phyloP scores from a whole-genome alignment of 2,888 invertebrate genomes.

The Papilio protenor region DNA sequence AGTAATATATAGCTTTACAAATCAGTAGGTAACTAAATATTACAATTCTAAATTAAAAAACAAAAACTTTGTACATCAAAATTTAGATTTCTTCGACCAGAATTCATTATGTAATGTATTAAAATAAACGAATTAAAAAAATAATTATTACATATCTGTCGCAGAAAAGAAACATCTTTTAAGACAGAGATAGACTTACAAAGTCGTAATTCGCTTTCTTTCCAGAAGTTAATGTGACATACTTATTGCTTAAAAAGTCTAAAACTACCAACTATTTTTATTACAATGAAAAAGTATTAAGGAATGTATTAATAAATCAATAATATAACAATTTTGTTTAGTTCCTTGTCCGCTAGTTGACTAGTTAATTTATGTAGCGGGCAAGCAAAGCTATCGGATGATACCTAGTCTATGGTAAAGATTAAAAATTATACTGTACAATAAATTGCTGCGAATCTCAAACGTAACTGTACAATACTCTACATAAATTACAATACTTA shows the following conservation, averaged over 20 bases:
- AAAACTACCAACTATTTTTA: conserved; percentile 1
- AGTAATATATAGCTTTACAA: conserved; percentile 3
- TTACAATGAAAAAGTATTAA: conserved; percentile 9
- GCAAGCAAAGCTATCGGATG: conserved; percentile 57
- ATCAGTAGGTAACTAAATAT: conserved; percentile 35
- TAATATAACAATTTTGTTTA: conserved; percentile 40
- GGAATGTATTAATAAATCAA: conserved; percentile 47
- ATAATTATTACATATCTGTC: neutral
- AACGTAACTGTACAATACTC: conserved; percentile 78
- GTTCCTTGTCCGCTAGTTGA: conserved; percentile 69
- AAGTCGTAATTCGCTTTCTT: neutral
- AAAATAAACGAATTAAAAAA: neutral
- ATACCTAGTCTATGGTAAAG: conserved; percentile 45
- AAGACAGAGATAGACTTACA: neutral
- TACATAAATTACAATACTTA: conserved; percentile 50
- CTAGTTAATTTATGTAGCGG: conserved; percentile 75
- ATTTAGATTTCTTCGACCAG: neutral
- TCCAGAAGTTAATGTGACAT: neutral
- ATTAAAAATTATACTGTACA: conserved; percentile 63
- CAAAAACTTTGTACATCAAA: conserved; percentile 27
- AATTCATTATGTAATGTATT: neutral
- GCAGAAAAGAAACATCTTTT: neutral
- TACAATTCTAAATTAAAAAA: conserved; percentile 11
- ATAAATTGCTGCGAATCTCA: conserved; percentile 76
- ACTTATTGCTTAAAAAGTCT: neutral